Base-by-base conservation (phyloP, 2,888 invertebrate genomes). In the Norana najaformis region DNA sequence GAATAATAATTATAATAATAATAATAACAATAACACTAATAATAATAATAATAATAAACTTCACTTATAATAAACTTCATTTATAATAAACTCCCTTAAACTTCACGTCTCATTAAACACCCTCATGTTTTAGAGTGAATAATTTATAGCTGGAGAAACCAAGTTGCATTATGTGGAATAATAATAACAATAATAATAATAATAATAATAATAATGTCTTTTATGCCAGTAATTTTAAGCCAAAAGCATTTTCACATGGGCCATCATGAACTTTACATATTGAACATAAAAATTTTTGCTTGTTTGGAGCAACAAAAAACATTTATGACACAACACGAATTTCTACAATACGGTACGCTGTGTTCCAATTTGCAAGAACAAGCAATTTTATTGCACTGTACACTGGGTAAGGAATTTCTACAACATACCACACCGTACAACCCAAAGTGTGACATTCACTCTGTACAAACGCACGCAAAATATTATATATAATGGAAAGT, bases 401-500 rank as follows among this genome's bases (percentile, higher is more conserved):
- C 69, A 69, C 69, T 8, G n/a, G 30, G 69, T n/a, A 69, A 30
- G 69, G n/a, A 69, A 69, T 69, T 69, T 69, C 69, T 69, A 69
- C 69, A 69, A 69, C 69, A 69, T 30, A 69, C n/a, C 53, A 53
- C 69, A 11, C 30, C 69, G 30, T 69, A 69, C 69, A 69, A 69
- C 69, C n/a, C 69, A 30, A 69, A 8, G 69, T 69, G 69, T n/a
- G n/a, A 69, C 69, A 69, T 69, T 69, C 69, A 69, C 69, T 53
- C 53, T 69, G 69, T 69, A 69, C 69, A 69, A 8, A 69, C n/a
- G 69, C 69, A 69, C 69, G n/a, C n/a, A n/a, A n/a, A 69, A 69
- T n/a, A n/a, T 69, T 69, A 69, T 69, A 69, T n/a, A 69, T n/a
- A 69, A 69, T 69, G 69, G 69, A 69, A 69, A 69, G 69, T n/a